These are phyloP conservation scores for Heliconius melpomene DNA, from an alignment of 1,140 invertebrate species.

Conservation along the genomic window DNA sequence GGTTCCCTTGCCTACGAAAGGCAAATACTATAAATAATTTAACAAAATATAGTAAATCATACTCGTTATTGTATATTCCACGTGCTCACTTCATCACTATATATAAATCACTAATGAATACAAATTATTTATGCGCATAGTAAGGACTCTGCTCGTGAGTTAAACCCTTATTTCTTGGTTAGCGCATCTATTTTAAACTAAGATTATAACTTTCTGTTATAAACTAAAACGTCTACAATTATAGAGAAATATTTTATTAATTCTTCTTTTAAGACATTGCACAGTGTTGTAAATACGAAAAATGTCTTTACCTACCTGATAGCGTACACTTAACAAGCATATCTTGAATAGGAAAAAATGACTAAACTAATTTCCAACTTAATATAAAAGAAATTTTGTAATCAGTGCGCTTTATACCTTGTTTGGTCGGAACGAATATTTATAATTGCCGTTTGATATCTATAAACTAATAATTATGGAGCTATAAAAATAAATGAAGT, in stretches of 20 bases:
- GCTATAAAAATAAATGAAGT: slow-evolving; percentile 9
- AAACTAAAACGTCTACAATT: too few species aligned
- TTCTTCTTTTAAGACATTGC: too few species aligned
- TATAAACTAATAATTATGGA: slow-evolving; percentile 8
- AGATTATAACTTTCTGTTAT: slow-evolving; percentile 12
- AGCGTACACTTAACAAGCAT: too few species aligned
- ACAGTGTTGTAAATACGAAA: too few species aligned
- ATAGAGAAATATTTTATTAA: too few species aligned
- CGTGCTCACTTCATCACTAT: slow-evolving; percentile 60
- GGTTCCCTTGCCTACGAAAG: neutral
- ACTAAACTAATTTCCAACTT: too few species aligned
- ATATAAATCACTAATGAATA: slow-evolving; percentile 74
- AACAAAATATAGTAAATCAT: slow-evolving; percentile 49
- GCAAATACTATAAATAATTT: neutral
- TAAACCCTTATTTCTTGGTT: slow-evolving; percentile 60
- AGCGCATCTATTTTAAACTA: slow-evolving; percentile 43
- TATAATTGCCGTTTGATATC: slow-evolving; percentile 10
- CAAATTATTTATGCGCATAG: slow-evolving; percentile 80
- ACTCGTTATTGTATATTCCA: slow-evolving; percentile 53
- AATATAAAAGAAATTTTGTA: neutral
- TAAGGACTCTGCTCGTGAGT: slow-evolving; percentile 69
- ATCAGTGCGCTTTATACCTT: neutral
- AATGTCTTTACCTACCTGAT: too few species aligned
- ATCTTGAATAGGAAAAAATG: too few species aligned
- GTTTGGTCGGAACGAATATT: neutral